Percentiles rank a stretch among this genome's conserved stretches.
Conservation (phyloP, 1,140 invertebrate genomes). For the Heterodera schachtii region DNA sequence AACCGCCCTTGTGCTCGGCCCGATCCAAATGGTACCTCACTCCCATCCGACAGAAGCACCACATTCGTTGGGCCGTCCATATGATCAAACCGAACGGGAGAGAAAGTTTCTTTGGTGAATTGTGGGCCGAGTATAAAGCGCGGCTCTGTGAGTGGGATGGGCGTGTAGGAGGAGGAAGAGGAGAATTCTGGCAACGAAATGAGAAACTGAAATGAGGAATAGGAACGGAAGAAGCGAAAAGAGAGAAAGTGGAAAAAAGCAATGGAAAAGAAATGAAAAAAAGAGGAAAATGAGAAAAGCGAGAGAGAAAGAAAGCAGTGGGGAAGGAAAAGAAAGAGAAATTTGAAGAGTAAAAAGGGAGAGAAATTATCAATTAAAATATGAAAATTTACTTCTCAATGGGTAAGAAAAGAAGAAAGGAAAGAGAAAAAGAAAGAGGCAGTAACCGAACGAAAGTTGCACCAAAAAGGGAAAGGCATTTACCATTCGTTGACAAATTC, state of each 20-base stretch:
- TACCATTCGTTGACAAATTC: not conserved
- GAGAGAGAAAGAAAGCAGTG: not conserved
- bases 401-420: too few species aligned
- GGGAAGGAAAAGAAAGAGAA: not conserved
- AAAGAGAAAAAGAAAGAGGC: too few species aligned
- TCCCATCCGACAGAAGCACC: not conserved
- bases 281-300: not conserved
- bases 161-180: slow-evolving; percentile 11
- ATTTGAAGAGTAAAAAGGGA: too few species aligned
- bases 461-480: too few species aligned
- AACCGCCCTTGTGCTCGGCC: too few species aligned
- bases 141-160: slow-evolving; percentile 4
- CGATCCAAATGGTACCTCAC: not conserved
- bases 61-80: not conserved
- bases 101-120: not conserved
- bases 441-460: too few species aligned
- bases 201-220: not conserved
- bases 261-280: not conserved
- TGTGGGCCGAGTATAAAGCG: not conserved
- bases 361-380: too few species aligned
- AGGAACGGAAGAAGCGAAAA: not conserved
- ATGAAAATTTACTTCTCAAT: too few species aligned
- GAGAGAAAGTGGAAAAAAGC: not conserved
- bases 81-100: not conserved
- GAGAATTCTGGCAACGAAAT: not conserved